Evolutionary conservation across 2,113 vertebrate species (phyloP).

Genomic region (Aegotheles bennettii): DNA sequence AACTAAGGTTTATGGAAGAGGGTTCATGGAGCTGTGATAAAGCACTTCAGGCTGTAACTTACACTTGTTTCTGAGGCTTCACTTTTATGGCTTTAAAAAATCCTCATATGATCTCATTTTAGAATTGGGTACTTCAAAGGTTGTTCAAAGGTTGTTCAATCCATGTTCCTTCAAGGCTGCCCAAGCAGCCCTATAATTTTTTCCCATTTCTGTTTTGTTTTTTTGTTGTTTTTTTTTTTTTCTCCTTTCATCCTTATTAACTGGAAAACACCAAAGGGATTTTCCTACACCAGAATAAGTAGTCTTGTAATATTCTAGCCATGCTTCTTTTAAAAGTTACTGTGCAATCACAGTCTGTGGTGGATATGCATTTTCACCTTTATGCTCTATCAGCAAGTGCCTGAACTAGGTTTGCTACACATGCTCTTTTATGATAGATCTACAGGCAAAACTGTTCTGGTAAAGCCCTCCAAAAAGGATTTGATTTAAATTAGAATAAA

Average conservation of each 20-base stretch:
- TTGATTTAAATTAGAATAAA: not conserved
- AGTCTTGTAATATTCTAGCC: not conserved
- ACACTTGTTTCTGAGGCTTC: slow-evolving; percentile 52
- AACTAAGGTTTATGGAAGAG: slow-evolving; percentile 38
- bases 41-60: slow-evolving; percentile 61
- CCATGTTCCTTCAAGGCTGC: slow-evolving; percentile 35
- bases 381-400: not conserved
- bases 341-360: not conserved
- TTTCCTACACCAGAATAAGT: slow-evolving; percentile 27
- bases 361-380: not conserved
- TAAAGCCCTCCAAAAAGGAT: not conserved
- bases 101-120: slow-evolving; percentile 50
- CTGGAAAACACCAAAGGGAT: slow-evolving; percentile 50
- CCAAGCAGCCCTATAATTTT: slow-evolving; percentile 42
- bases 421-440: not conserved
- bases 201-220: slow-evolving; percentile 2
- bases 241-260: slow-evolving; percentile 41
- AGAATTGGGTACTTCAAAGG: slow-evolving; percentile 54
- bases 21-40: slow-evolving; percentile 45
- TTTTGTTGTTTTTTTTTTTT: not conserved
- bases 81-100: slow-evolving; percentile 45
- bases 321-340: not conserved
- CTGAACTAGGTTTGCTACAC: not conserved
- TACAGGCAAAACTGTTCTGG: not conserved
- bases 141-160: slow-evolving; percentile 56